Conservation (phyloP, 2,113 vertebrate genomes). For the Mus pahari region DNA sequence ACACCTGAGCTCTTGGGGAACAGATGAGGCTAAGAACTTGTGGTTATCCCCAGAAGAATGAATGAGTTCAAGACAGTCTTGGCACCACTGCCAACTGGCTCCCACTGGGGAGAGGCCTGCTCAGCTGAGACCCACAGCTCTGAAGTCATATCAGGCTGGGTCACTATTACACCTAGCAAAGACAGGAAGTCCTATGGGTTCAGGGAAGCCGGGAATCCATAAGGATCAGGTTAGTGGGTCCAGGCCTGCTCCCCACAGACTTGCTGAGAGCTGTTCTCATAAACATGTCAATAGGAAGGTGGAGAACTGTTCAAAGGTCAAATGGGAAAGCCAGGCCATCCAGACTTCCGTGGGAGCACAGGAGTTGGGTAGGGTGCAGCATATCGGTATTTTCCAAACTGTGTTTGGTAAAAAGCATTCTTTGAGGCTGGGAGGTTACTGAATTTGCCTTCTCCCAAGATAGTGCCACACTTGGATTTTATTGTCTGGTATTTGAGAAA, state of each 20-base stretch:
- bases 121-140: background rate
- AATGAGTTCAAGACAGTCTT: slow-evolving; percentile 6
- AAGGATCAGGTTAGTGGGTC: background rate
- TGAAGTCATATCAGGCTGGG: background rate
- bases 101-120: background rate
- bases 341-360: background rate
- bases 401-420: slow-evolving; percentile 10
- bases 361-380: background rate
- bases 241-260: background rate
- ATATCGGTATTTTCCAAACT: slow-evolving; percentile 33
- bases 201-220: background rate
- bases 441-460: background rate
- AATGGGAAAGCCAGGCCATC: background rate
- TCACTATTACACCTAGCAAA: background rate
- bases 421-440: background rate
- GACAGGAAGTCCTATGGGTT: background rate
- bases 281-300: background rate
- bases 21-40: slow-evolving; percentile 15
- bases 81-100: slow-evolving; percentile 18
- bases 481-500: background rate
- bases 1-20: slow-evolving; percentile 47
- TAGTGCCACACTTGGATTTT: background rate
- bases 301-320: background rate
- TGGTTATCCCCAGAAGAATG: slow-evolving; percentile 1
- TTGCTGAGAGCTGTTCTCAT: background rate